Base-by-base conservation (phyloP, 2,797 vertebrate genomes). In the Sebastolobus altivelis region DNA sequence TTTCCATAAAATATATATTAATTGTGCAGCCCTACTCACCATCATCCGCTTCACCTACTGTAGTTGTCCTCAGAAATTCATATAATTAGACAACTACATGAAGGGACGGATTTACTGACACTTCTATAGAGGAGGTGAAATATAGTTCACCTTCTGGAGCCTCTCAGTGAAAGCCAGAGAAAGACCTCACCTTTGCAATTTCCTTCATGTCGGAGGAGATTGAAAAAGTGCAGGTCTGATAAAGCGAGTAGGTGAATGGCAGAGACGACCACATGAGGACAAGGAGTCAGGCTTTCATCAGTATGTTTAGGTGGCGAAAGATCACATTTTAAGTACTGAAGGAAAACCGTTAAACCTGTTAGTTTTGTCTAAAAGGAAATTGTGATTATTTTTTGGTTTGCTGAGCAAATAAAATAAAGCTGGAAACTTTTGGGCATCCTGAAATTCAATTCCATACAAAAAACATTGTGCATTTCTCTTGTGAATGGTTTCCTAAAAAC, bases 31-130 rank as follows among this genome's bases (percentile, higher is more conserved):
- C 43, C 6, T 18, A 46, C 43, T 18, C 9, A 14, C 18, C 22
- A 25, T 56, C 25, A 25, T 55, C 29, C 1, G 13, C 31, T 37
- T 5, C 1, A 7, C 4, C 10, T 1, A 0, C 40, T 33, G 27
- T 38, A 43, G 40, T 16, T 43, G 31, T 58, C 40, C 13, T 38
- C 31, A n/a, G 31, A 67, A 37, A 59, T 25, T 16, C 13, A 27
- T 16, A 22, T 22, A 25, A 55, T 4, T 55, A 59, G 56, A 40
- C 10, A 13, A 55, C 59, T 31, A 25, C 55, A 56, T 3, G 35
- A 40, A 33, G n/a, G 58, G 61, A 40, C 7, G n/a, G 22, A 62
- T 77, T 68, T 20, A 27, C 60, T 61, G 35, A 72, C 27, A 46
- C 62, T 35, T 61, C 56, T 16, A 16, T 13, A 22, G 27, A 43